These are phyloP conservation scores for Protomyctophum bolini DNA, from an alignment of 2,113 vertebrate species.

Conservation along the genomic window DNA sequence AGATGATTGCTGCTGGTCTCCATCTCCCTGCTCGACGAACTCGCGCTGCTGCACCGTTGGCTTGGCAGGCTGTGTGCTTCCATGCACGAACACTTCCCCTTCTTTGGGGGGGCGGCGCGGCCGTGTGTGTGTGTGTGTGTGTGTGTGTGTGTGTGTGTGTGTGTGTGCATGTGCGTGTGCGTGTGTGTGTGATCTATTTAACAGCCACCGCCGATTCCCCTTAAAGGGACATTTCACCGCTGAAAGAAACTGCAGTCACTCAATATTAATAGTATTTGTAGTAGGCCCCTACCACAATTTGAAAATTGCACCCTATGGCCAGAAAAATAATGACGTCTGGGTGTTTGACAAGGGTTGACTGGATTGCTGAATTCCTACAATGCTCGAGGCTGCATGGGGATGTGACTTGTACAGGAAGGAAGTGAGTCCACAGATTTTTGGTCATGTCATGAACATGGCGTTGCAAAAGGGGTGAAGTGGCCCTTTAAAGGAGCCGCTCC, in stretches of 20 bases:
- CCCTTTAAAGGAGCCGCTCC: conserved; percentile 71
- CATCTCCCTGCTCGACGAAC: conserved; percentile 58
- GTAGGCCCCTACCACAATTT: too few species aligned
- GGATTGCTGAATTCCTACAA: too few species aligned
- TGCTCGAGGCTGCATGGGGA: too few species aligned
- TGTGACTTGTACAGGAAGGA: too few species aligned
- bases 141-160: conserved; percentile 20
- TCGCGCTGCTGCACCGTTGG: conserved; percentile 26
- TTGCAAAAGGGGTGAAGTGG: not conserved
- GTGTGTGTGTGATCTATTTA: conserved; percentile 54
- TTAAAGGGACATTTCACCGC: conserved; percentile 67
- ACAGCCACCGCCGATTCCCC: conserved; percentile 48
- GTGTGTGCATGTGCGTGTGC: too few species aligned
- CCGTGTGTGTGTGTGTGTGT: not conserved
- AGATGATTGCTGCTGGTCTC: conserved; percentile 33
- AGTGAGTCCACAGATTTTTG: too few species aligned
- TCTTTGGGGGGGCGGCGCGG: conserved; percentile 22
- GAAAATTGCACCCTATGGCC: too few species aligned
- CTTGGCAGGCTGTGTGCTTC: conserved; percentile 5
- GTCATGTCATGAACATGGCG: too few species aligned
- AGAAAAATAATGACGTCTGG: too few species aligned
- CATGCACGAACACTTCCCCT: conserved; percentile 30
- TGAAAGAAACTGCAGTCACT: too few species aligned
- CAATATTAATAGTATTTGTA: too few species aligned
- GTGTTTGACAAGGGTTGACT: too few species aligned